phyloP scores from a whole-genome alignment of 2,113 vertebrate genomes.

The Ptyas mucosa region DNA sequence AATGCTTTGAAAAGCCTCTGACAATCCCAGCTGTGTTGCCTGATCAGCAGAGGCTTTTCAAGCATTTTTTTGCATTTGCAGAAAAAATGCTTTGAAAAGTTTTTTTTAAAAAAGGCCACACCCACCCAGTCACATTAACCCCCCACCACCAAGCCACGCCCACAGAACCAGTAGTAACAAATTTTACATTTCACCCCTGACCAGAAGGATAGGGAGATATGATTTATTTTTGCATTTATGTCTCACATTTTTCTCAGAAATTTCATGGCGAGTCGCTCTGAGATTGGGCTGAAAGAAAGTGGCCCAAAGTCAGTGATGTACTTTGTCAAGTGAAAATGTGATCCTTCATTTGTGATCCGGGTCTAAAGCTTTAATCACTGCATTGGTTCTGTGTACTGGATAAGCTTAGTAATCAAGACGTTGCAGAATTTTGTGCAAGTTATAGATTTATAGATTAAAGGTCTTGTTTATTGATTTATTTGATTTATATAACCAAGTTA shows the following conservation, averaged over 20 bases:
- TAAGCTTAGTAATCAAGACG: neutral
- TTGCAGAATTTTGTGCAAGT: neutral
- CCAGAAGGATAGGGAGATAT: neutral
- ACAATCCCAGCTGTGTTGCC: too few relatives aligned
- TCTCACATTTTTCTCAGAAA: neutral
- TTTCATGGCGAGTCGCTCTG: neutral
- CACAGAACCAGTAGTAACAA: too few relatives aligned
- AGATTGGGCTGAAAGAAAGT: neutral
- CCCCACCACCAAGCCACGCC: too few relatives aligned
- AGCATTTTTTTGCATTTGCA: too few relatives aligned
- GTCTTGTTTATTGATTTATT: neutral
- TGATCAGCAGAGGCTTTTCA: too few relatives aligned
- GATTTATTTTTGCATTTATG: neutral
- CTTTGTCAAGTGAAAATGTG: neutral
- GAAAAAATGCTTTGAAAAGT: too few relatives aligned
- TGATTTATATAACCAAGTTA: neutral
- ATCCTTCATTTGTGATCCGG: neutral
- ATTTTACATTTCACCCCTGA: too few relatives aligned
- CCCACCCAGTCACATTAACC: too few relatives aligned
- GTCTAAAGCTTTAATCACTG: neutral
- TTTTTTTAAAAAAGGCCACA: too few relatives aligned
- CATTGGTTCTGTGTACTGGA: neutral
- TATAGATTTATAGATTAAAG: neutral
- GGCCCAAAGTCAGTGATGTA: neutral
- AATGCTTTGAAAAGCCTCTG: too few relatives aligned